Evolutionary conservation across 2,113 vertebrate species (phyloP), one percentile per base, ranked within the genome.

Genomic region (pig (Sus scrofa)): DNA sequence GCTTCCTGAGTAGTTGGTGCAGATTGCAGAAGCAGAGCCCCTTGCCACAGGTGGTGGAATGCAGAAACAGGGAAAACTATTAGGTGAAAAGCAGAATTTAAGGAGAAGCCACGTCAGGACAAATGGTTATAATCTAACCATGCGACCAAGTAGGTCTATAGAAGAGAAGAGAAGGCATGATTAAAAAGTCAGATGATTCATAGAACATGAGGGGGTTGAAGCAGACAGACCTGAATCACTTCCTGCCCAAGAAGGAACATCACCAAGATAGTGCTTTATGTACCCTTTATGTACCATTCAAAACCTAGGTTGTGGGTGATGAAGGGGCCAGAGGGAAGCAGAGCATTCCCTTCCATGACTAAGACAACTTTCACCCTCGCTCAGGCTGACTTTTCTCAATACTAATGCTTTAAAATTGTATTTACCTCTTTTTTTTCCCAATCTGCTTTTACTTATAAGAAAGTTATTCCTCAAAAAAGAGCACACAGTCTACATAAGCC

Each of bases 401-500:
- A 70, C 65, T 92, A 32, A 24, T 18, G 3, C 14, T 16, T 83
- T 87, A 60, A 86, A 14, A 6, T 39, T 73, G 4, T n/a, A 37
- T 71, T 70, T 89, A 13, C 15, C 86, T 83, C 37, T 79, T 67
- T 34, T 52, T 58, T 94, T 86, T 92, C 79, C 30, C 63, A 95
- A 74, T n/a, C 15, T 94, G 4, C 20, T 34, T 85, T 97, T 82
- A 52, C 60, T 7, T 27, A 0, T 52, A 44, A 75, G 71, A 94
- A 89, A 56, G 54, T 71, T 96, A 77, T 56, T 77, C 30, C 27
- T 94, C 19, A 9, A 92, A 95, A 95, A 93, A 94, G 65, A 82
- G 58, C 30, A 39, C 11, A 30, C 1, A 19, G 2, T 88, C 34
- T 50, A 58, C 44, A 20, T 54, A 86, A 91, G 34, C 75, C 82